These are phyloP conservation scores for Alexandromys oeconomus DNA, from an alignment of 2,797 vertebrate genomes.

Conservation along the genomic window DNA sequence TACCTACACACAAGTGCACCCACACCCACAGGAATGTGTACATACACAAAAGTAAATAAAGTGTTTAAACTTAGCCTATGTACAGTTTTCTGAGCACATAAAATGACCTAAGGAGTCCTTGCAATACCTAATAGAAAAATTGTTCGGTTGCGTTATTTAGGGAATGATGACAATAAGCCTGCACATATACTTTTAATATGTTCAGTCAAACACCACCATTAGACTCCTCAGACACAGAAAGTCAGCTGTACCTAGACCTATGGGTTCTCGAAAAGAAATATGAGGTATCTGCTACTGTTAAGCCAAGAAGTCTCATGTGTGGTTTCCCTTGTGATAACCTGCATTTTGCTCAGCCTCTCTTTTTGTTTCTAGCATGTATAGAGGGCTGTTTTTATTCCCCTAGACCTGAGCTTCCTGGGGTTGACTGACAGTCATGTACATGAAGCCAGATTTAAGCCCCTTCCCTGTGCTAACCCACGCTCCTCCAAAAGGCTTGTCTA, in stretches of 20 bases:
- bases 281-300: not conserved
- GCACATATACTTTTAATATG: not conserved
- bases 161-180: not conserved
- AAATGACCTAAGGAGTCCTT: not conserved
- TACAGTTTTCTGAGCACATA: not conserved
- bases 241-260: not conserved
- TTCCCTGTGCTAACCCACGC: conserved; percentile 58
- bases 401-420: not conserved
- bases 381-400: not conserved
- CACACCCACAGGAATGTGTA: not conserved
- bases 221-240: not conserved
- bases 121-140: not conserved
- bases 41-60: not conserved
- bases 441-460: conserved; percentile 49
- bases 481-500: conserved; percentile 70
- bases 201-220: too few species aligned
- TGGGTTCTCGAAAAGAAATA: not conserved
- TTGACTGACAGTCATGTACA: conserved; percentile 34
- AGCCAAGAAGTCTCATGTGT: not conserved
- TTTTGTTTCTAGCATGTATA: not conserved
- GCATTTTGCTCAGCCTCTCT: not conserved
- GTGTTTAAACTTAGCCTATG: not conserved
- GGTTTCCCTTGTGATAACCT: not conserved
- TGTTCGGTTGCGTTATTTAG: not conserved
- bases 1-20: not conserved